These are phyloP conservation scores for Crotalus viridis DNA, from an alignment of 2,113 vertebrate genomes.

Conservation along the genomic window DNA sequence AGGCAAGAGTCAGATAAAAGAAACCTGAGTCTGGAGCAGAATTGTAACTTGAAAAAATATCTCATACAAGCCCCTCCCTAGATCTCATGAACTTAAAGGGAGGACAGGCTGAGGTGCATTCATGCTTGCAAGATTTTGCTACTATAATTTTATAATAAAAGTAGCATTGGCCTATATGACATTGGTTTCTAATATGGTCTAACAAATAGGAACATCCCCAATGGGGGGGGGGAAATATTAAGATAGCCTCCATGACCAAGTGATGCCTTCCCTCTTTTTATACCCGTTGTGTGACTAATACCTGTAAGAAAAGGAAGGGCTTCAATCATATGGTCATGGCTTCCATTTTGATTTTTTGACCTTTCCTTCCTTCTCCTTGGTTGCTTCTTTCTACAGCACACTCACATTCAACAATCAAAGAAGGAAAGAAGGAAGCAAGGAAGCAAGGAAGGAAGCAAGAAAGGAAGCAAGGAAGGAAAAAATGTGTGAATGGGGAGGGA, in stretches of 20 bases:
- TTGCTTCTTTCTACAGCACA: neutral
- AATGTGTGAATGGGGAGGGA: neutral
- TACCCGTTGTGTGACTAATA: neutral
- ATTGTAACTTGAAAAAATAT: neutral
- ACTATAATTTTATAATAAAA: neutral
- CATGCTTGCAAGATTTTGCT: neutral
- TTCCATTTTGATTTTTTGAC: neutral
- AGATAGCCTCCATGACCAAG: neutral
- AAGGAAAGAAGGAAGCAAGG: neutral
- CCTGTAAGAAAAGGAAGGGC: neutral
- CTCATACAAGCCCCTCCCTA: neutral
- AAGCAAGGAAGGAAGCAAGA: too few relatives aligned
- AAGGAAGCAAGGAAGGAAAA: too few relatives aligned
- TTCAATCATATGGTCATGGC: neutral
- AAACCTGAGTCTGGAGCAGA: neutral
- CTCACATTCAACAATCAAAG: neutral
- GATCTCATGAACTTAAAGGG: neutral
- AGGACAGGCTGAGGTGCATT: neutral
- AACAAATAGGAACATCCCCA: neutral
- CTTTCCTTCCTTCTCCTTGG: neutral
- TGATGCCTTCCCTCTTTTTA: neutral
- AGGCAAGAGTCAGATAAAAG: neutral
- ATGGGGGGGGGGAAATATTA: neutral
- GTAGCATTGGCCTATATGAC: neutral
- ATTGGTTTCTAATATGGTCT: neutral